Conservation (phyloP, 2,113 vertebrate genomes). For the Campylomormyrus tamandua region DNA sequence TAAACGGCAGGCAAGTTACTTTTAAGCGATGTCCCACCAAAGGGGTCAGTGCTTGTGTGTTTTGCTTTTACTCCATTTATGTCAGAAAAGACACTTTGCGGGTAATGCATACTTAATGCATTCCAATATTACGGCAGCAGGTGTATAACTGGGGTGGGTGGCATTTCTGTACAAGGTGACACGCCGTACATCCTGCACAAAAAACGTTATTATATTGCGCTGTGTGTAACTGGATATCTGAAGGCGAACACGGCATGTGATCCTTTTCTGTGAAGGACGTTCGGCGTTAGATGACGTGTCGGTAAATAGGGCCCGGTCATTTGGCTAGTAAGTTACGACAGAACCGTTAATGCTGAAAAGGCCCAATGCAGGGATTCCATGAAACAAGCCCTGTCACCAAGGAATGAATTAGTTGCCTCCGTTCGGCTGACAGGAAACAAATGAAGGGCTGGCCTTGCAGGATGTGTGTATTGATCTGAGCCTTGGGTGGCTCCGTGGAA, state of each 20-base stretch:
- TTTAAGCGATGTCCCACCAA: background rate
- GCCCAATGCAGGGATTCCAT: slow-evolving; percentile 20
- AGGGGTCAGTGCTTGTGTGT: background rate
- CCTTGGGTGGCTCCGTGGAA: background rate
- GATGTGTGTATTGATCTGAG: slow-evolving; percentile 25
- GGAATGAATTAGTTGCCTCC: background rate
- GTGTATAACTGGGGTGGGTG: background rate
- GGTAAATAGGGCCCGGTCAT: background rate
- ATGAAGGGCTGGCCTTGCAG: slow-evolving; percentile 22
- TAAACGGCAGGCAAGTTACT: background rate
- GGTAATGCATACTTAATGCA: background rate
- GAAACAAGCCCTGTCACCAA: background rate
- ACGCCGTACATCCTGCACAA: background rate
- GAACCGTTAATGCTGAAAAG: background rate
- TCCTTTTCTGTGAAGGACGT: background rate
- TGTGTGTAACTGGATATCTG: background rate
- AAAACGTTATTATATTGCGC: background rate
- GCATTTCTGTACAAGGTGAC: background rate
- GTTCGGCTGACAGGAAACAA: slow-evolving; percentile 19
- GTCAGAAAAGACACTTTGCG: background rate
- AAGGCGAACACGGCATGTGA: background rate
- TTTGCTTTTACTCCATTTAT: background rate
- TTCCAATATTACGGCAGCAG: background rate
- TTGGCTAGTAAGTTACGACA: background rate
- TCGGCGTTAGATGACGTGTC: no score